phyloP scores from a whole-genome alignment of 1,140 invertebrate genomes.

The Trypoxylus dichotomus region DNA sequence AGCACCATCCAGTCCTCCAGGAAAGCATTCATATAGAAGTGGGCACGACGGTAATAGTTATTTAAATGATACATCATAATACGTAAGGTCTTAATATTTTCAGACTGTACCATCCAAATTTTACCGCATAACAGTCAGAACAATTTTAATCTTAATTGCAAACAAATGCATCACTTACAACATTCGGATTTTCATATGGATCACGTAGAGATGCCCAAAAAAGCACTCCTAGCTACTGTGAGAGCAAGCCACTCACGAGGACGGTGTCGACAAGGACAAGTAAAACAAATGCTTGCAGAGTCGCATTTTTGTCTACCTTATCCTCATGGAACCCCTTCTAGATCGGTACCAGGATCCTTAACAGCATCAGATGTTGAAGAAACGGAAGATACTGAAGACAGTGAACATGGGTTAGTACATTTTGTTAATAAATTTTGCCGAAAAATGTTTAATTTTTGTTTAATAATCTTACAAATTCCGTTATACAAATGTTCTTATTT shows the following conservation, averaged over 20 bases:
- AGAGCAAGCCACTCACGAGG: slow-evolving; percentile 47
- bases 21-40: slow-evolving; percentile 43
- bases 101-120: slow-evolving; percentile 38
- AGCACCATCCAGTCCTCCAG: slow-evolving; percentile 49
- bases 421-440: no score
- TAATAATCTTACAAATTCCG: no score
- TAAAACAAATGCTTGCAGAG: slow-evolving; percentile 50
- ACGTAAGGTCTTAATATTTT: neutral
- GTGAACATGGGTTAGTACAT: slow-evolving; percentile 48
- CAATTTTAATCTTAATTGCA: slow-evolving; percentile 40
- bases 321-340: slow-evolving; percentile 41
- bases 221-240: slow-evolving; percentile 50
- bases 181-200: slow-evolving; percentile 41
- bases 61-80: neutral
- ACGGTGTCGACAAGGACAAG: slow-evolving; percentile 46
- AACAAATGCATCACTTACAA: slow-evolving; percentile 35
- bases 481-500: no score
- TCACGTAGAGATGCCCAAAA: slow-evolving; percentile 48
- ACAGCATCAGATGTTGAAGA: slow-evolving; percentile 47
- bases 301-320: slow-evolving; percentile 44
- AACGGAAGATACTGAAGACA: slow-evolving; percentile 52
- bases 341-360: slow-evolving; percentile 33
- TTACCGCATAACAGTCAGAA: slow-evolving; percentile 39
- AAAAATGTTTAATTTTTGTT: no score
- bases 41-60: slow-evolving; percentile 43